Evolutionary conservation across 1,140 invertebrate species (phyloP).

Genomic region (Lineus longissimus): DNA sequence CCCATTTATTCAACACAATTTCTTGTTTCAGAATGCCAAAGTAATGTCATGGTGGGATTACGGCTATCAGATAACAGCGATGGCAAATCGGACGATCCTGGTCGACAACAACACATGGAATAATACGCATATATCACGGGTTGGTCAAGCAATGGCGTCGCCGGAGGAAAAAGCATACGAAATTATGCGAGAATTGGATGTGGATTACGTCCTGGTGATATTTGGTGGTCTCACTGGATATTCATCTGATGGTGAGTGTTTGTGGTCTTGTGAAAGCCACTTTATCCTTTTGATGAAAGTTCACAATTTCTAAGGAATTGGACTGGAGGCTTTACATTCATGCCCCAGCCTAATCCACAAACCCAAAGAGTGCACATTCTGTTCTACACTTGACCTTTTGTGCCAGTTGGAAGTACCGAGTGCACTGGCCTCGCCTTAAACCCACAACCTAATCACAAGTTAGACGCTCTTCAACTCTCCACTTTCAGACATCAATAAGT

Average conservation of each 20-base stretch:
- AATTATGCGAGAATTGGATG: constrained; percentile 95
- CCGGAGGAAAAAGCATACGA: constrained; percentile 93
- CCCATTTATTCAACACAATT: too few species aligned
- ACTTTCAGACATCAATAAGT: constrained; percentile 92
- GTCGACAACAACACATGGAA: constrained; percentile 99
- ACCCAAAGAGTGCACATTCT: too few species aligned
- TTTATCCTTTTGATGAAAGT: constrained; percentile 8
- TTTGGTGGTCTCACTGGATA: constrained; percentile 98
- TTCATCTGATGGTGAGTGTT: constrained; percentile 86
- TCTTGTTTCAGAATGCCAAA: constrained; percentile 70
- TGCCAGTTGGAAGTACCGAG: too few species aligned
- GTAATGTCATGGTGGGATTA: constrained; percentile 99
- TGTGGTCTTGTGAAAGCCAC: not conserved
- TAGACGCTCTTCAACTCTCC: too few species aligned
- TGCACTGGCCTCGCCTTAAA: too few species aligned
- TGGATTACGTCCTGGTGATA: constrained; percentile 96
- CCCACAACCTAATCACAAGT: too few species aligned
- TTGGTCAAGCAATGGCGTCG: constrained; percentile 92
- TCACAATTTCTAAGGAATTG: constrained; percentile 7
- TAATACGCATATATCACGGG: constrained; percentile 95
- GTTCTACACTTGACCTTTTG: too few species aligned
- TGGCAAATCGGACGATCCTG: constrained; percentile 96
- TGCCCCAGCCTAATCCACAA: too few species aligned
- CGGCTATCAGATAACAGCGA: constrained; percentile 98
- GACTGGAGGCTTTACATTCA: too few species aligned